These are phyloP conservation scores for Lindbergichthys nudifrons DNA, from an alignment of 2,797 vertebrate species.

Conservation along the genomic window DNA sequence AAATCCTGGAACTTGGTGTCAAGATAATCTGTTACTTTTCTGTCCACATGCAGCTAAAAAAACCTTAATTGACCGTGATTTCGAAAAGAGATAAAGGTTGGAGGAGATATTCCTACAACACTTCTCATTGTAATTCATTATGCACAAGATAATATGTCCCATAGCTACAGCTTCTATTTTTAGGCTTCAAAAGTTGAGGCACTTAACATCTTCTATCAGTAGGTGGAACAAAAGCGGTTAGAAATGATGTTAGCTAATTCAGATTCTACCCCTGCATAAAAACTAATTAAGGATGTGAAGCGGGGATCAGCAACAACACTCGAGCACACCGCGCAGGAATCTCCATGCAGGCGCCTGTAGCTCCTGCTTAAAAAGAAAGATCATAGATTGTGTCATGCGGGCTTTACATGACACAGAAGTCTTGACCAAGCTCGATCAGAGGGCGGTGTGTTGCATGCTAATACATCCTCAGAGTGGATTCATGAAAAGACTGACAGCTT, in stretches of 20 bases:
- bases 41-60: neutral
- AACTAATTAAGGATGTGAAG: constrained; percentile 72
- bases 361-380: constrained; percentile 29
- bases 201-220: constrained; percentile 61
- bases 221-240: constrained; percentile 46
- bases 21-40: constrained; percentile 17
- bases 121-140: constrained; percentile 56
- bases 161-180: constrained; percentile 69
- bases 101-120: constrained; percentile 42
- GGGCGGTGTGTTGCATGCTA: constrained; percentile 13
- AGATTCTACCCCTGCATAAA: constrained; percentile 57
- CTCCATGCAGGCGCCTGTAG: constrained; percentile 39
- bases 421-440: constrained; percentile 18
- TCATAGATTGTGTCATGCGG: constrained; percentile 51
- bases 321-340: constrained; percentile 30
- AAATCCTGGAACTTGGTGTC: neutral
- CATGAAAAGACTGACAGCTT: constrained; percentile 24
- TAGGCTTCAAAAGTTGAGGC: constrained; percentile 59
- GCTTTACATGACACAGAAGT: constrained; percentile 49
- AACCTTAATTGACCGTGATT: neutral
- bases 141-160: constrained; percentile 62
- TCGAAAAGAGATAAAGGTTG: constrained; percentile 23
- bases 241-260: constrained; percentile 50
- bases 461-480: constrained; percentile 27
- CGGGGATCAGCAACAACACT: constrained; percentile 53